Base-by-base conservation (phyloP, 2,888 invertebrate species). In the Ornithoptera alexandrae region DNA sequence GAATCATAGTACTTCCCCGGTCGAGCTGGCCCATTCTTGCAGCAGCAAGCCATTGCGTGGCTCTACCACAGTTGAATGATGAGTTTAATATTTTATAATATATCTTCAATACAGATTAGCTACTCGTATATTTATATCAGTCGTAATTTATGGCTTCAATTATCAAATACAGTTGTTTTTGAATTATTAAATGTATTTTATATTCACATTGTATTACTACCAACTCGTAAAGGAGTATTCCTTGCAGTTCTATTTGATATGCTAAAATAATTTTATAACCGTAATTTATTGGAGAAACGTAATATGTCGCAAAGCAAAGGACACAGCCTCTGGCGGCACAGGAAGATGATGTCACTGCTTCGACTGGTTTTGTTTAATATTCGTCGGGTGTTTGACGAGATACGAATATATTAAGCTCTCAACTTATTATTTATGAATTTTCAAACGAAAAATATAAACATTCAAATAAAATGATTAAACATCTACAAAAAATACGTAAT, bases 311-410 rank as follows among this genome's bases (percentile, higher is more conserved):
- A 85, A 87, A 89, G 79, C 81, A 85, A 87, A 89, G 87, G 87
- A 90, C 87, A 80, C 78, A 85, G 84, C 84, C 86, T 86, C 84
- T 80, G 82, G 80, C 81, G 81, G 80, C 85, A 85, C 88, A 88
- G 88, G 89, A 90, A 88, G 91, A 77, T 92, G 92, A 92, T 92
- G 92, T 92, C 92, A 92, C 88, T 86, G 77, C 80, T 84, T 85
- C 83, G 84, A 92, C 92, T 88, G 88, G 91, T 90, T 90, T 89
- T 80, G 78, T 83, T 90, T 90, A 89, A 85, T 88, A 90, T 91
- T 90, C 89, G 84, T 77, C 80, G 77, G 81, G 85, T 84, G 86
- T 85, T 84, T 84, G 77, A 79, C 80, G 75, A 84, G 77, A 84
- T 78, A 74, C 79, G 79, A 86, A 85, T 82, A 83, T 80, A 81